Base-by-base conservation (phyloP, 2,797 vertebrate species). In the Pipistrellus pipistrellus region DNA sequence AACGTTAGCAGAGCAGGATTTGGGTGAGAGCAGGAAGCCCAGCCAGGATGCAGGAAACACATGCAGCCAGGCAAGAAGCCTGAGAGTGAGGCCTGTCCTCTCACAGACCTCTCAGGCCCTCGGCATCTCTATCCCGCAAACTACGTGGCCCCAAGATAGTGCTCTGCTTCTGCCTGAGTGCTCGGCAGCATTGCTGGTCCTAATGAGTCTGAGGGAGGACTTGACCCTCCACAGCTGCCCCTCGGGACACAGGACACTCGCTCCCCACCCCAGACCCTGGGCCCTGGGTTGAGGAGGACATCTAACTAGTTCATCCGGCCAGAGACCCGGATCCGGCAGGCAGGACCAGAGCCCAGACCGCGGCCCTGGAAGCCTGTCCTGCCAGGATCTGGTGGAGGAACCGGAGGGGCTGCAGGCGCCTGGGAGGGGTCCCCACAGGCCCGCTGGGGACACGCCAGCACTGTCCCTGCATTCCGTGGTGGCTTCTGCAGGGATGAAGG, bases 161-260 rank as follows among this genome's bases (percentile, higher is more conserved):
- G 18, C 30, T 0, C 0, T 8, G 57, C 51, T 92, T 96, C 94
- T 9, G 44, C 95, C 96, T 66, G 25, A 91, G 80, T 94, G 8
- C 35, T 53, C 15, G 11, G 32, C 51, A 23, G 46, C 23, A 13
- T 1, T 3, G 25, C 32, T 30, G 95, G 94, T 96, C 94, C 92
- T 90, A 95, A 92, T 94, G 92, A 94, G 84, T 93, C 94, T 92
- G 68, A 95, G 94, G 95, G 93, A 68, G 23, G 30, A 46, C 44
- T 5, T 46, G 94, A 96, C 93, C 93, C 93, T 97, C 93, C 72
- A 59, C 59, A 51, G 41, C 72, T 0, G 80, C 46, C 59, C 91
- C 94, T 91, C 48, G 82, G 93, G 93, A 94, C 94, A 88, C 88
- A 13, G 38, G 66, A 96, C 91, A 18, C n/a, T 46, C 8, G 4